These are phyloP conservation scores for Cyprichromis sp. DNA, from an alignment of 2,113 vertebrate species.

Conservation along the genomic window DNA sequence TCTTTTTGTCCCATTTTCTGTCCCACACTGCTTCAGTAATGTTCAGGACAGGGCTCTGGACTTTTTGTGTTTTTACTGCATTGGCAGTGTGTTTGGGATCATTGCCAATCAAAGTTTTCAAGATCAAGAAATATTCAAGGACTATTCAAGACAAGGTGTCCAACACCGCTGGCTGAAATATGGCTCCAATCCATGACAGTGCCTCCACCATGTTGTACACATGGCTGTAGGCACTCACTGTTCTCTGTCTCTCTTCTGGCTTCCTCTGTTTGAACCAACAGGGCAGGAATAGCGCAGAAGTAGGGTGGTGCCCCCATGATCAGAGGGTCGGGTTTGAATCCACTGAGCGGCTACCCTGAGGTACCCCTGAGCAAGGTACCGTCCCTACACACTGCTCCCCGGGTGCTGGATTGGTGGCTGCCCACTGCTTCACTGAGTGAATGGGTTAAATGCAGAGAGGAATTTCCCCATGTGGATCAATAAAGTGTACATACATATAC, in stretches of 20 bases:
- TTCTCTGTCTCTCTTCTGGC: background rate
- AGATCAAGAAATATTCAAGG: background rate
- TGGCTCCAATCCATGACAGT: background rate
- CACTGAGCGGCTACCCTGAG: background rate
- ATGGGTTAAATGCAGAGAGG: background rate
- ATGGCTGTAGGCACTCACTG: background rate
- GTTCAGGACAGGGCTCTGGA: background rate
- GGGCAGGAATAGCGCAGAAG: background rate
- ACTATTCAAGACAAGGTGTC: background rate
- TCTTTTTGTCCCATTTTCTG: background rate
- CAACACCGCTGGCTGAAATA: background rate
- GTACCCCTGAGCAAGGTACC: background rate
- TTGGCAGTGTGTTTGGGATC: fast-evolving
- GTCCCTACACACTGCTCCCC: background rate
- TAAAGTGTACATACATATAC: background rate
- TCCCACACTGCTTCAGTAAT: background rate
- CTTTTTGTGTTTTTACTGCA: background rate
- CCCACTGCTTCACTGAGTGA: background rate
- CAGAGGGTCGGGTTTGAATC: background rate
- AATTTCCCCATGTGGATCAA: fast-evolving
- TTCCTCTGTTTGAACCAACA: background rate
- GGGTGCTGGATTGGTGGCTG: background rate
- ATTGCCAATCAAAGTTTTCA: background rate
- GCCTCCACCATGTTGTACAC: background rate
- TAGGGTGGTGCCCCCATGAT: background rate